Evolutionary conservation across 2,888 invertebrate species (phyloP), one percentile per base, ranked within the genome.

Genomic region (Ornithoptera alexandrae): DNA sequence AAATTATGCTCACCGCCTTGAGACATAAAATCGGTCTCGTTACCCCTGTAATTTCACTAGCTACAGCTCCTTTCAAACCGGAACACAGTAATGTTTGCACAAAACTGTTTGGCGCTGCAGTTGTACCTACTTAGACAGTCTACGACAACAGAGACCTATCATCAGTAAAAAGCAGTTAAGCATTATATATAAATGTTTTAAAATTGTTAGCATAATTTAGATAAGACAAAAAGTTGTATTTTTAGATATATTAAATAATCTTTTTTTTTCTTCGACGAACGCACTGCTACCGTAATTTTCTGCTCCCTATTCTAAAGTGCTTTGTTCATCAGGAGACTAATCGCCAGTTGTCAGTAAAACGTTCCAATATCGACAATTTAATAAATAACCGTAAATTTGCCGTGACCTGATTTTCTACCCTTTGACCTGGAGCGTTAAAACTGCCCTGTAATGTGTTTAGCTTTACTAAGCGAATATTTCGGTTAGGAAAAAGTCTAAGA

Each of bases 351-450:
- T 65, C 58, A 24, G 58, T 18, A 10, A 58, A 42, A 53, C 58
- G 57, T 65, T 65, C 20, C 20, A 20, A 42, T 20, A 18, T 56
- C 8, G 42, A 65, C 42, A 58, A 58, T 36, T 65, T 65, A 65
- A 65, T 65, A 58, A 57, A 57, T 57, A 57, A 57, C n/a, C 57
- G 3, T 57, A 57, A n/a, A 20, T 57, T 39, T 57, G 39, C 39
- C 39, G 65, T 65, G 65, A 65, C 65, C 65, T 57, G 65, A 65
- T 65, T 65, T 2, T 39, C 22, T 36, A 57, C 56, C 65, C 65
- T 57, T 57, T 53, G 65, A 65, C 65, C 65, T 65, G 65, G 56
- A 57, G 57, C 65, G 57, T 57, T 57, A 53, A 39, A 65, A 65
- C 39, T 65, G 65, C 65, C 56, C 39, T 39, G 22, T 57, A 65